phyloP scores from a whole-genome alignment of 2,797 vertebrate genomes.

The Pempheris klunzingeri region DNA sequence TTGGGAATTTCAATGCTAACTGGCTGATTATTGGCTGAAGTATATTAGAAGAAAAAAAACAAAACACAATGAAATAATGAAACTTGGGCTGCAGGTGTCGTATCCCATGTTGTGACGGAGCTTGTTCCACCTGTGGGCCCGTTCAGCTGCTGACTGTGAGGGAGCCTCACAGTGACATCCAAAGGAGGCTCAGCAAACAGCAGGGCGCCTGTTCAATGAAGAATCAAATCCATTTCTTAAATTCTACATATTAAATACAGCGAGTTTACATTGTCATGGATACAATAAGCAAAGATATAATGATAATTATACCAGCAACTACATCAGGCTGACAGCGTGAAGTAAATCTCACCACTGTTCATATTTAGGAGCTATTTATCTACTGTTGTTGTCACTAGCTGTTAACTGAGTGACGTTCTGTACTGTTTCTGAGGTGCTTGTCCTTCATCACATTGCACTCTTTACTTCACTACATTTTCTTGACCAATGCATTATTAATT shows the following conservation, averaged over 20 bases:
- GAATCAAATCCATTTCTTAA: not conserved
- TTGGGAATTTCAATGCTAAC: not conserved
- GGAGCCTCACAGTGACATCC: constrained; percentile 45
- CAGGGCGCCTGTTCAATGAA: not conserved
- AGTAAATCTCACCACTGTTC: not conserved
- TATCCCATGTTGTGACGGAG: not conserved
- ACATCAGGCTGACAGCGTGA: not conserved
- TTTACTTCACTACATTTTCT: not conserved
- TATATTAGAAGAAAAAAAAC: not conserved
- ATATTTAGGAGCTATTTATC: not conserved
- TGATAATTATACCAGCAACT: not conserved
- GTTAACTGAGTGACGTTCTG: too few species aligned
- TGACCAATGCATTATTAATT: not conserved
- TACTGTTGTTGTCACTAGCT: too few species aligned
- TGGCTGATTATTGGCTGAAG: not conserved
- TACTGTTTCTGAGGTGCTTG: not conserved
- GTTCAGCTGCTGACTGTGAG: not conserved
- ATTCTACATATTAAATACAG: not conserved
- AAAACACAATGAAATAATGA: not conserved
- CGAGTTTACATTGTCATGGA: not conserved
- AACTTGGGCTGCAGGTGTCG: not conserved
- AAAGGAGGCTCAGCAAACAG: constrained; percentile 29
- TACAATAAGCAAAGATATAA: not conserved
- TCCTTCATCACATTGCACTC: too few species aligned
- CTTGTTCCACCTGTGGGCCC: not conserved